Conservation (phyloP, 2,113 vertebrate species). For the Rhodinocichla rosea region DNA sequence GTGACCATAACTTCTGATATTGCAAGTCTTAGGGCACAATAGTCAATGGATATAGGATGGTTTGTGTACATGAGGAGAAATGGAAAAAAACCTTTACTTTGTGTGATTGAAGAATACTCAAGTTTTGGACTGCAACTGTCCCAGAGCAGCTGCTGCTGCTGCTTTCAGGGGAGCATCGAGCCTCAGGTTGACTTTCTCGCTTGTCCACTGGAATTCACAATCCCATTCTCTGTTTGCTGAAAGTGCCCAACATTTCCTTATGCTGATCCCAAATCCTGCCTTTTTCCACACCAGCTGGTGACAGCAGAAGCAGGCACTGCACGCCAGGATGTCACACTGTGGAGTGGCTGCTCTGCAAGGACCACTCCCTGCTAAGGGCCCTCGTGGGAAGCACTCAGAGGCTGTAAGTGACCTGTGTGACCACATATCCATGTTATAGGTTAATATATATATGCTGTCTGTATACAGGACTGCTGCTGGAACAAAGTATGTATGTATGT, state of each 20-base stretch:
- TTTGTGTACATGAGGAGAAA: background rate
- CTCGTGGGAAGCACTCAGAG: background rate
- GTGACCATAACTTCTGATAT: background rate
- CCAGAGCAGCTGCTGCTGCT: constrained; percentile 4
- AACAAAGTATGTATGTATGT: background rate
- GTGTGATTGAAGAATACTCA: background rate
- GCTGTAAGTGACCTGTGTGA: background rate
- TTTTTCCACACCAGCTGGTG: background rate
- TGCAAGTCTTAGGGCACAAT: background rate
- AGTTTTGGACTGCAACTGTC: background rate
- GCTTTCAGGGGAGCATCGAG: background rate
- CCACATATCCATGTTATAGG: background rate
- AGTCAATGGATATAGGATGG: background rate
- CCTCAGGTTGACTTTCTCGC: constrained; percentile 47
- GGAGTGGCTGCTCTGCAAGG: background rate
- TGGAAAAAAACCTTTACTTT: background rate
- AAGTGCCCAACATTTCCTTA: background rate
- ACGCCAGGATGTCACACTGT: background rate
- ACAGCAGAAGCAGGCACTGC: background rate
- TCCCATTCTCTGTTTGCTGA: background rate
- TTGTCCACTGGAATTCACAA: constrained; percentile 30
- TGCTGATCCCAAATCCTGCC: background rate
- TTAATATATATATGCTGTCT: background rate
- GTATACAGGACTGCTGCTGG: constrained; percentile 28
- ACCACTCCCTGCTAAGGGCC: background rate